Evolutionary conservation across 2,888 invertebrate species (phyloP).

Genomic region (Synanthedon myopaeformis): DNA sequence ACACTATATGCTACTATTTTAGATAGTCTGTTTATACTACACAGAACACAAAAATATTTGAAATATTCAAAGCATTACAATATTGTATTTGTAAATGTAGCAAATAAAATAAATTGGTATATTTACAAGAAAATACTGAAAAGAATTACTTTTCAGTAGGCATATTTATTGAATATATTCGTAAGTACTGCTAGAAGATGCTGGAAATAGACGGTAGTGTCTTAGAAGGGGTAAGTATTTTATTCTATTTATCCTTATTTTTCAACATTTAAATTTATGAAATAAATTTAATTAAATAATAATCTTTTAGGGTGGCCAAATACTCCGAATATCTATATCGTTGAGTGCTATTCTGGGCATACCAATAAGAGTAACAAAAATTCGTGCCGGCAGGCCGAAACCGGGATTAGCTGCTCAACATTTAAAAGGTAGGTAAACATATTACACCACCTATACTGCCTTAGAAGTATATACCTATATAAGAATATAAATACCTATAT

Average conservation of each 20-base stretch:
- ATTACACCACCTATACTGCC: neutral
- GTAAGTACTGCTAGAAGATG: constrained; percentile 14
- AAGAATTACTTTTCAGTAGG: no score
- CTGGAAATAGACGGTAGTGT: constrained; percentile 82
- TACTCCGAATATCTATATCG: constrained; percentile 83
- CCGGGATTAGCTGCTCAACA: constrained; percentile 88
- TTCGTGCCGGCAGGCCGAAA: constrained; percentile 83
- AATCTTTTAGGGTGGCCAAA: constrained; percentile 87
- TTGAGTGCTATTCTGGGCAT: constrained; percentile 80
- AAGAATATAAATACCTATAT: no score
- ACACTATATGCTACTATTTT: no score
- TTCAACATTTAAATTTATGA: neutral
- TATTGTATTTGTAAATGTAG: no score
- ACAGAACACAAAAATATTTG: no score
- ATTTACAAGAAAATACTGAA: no score
- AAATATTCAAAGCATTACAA: no score
- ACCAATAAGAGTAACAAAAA: constrained; percentile 81
- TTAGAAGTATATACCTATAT: no score
- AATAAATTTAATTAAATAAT: neutral
- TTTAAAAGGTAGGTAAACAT: constrained; percentile 53
- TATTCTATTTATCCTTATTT: constrained; percentile 7
- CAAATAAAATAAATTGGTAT: no score
- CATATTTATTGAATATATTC: no score
- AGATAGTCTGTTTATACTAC: no score
- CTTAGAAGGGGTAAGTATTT: constrained; percentile 78